phyloP scores from a whole-genome alignment of 2,797 vertebrate species.

The Picus viridis region DNA sequence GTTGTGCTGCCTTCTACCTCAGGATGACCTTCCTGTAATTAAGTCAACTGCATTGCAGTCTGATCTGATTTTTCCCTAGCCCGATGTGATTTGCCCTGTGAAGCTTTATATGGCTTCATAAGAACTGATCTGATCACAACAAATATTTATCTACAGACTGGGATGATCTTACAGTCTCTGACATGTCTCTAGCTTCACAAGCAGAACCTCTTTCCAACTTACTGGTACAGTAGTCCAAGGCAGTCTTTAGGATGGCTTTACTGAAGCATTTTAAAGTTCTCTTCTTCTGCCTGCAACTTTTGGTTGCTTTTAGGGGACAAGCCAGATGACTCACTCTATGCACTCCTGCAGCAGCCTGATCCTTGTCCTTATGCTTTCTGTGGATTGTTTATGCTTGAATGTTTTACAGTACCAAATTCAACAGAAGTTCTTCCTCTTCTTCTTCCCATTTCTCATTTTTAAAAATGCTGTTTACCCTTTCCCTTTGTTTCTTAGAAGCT shows the following conservation, averaged over 20 bases:
- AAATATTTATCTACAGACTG: background rate
- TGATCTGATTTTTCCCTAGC: background rate
- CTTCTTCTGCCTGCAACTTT: background rate
- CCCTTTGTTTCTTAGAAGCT: slow-evolving; percentile 5
- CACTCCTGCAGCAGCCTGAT: background rate
- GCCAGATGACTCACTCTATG: background rate
- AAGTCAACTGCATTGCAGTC: background rate
- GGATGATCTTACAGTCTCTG: background rate
- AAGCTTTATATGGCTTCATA: background rate
- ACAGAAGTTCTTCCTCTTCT: background rate
- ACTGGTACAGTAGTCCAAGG: background rate
- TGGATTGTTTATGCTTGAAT: slow-evolving; percentile 33
- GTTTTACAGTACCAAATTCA: background rate
- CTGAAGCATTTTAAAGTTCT: background rate
- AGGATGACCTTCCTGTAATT: background rate
- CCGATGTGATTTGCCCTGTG: background rate
- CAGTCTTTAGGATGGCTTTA: background rate
- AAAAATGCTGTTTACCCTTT: slow-evolving; percentile 27
- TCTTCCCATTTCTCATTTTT: slow-evolving; percentile 37
- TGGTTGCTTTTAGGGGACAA: background rate
- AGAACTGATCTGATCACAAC: background rate
- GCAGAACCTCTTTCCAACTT: background rate
- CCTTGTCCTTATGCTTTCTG: slow-evolving; percentile 23
- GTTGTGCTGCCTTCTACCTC: background rate
- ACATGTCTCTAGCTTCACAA: background rate